Conservation (phyloP, 1,140 invertebrate species). For the Gonatopus flavifemur region DNA sequence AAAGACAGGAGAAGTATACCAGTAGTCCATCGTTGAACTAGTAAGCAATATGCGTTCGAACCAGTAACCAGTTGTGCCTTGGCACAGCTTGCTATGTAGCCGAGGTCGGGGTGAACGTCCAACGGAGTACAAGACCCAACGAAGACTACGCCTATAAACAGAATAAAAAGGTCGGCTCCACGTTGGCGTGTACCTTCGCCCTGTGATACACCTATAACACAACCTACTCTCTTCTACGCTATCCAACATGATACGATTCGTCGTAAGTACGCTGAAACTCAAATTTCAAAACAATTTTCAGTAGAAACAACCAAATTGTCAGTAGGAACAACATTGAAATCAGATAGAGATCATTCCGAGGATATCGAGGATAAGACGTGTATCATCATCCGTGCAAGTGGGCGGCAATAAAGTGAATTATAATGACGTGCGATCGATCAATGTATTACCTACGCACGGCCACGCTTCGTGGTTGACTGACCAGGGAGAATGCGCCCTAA, state of each 20-base stretch:
- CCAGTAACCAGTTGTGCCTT: constrained; percentile 54
- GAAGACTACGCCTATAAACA: constrained; percentile 55
- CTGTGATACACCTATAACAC: constrained; percentile 40
- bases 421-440: constrained; percentile 44
- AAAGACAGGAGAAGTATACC: constrained; percentile 28
- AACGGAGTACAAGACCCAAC: no score
- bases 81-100: no score
- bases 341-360: no score
- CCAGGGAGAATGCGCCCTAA: constrained; percentile 45
- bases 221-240: constrained; percentile 35
- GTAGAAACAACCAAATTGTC: no score
- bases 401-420: constrained; percentile 40
- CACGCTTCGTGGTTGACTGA: constrained; percentile 42
- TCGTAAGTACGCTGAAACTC: no score
- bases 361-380: constrained; percentile 10
- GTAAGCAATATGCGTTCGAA: constrained; percentile 48
- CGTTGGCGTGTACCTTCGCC: constrained; percentile 30
- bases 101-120: constrained; percentile 58
- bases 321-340: no score
- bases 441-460: constrained; percentile 36
- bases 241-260: constrained; percentile 22
- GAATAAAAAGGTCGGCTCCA: no score
- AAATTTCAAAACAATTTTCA: no score
- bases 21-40: constrained; percentile 48
- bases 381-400: constrained; percentile 11